phyloP scores from a whole-genome alignment of 1,140 invertebrate species.

The Cataglyphis hispanica region DNA sequence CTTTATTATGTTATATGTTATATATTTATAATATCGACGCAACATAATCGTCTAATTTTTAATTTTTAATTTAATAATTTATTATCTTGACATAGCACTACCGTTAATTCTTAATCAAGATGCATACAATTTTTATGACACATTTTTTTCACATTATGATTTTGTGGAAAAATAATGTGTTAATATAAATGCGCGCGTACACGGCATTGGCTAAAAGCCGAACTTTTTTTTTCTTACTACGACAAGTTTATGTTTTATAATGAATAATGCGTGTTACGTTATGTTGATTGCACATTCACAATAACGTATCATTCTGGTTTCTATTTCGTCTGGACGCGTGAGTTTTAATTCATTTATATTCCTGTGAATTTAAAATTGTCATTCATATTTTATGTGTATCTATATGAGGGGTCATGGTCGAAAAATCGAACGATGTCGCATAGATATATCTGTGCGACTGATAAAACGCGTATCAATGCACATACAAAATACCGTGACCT shows the following conservation, averaged over 20 bases:
- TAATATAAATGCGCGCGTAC: background rate
- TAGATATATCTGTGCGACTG: constrained; percentile 8
- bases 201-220: background rate
- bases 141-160: background rate
- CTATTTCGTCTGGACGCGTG: background rate
- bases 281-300: background rate
- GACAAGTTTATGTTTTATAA: background rate
- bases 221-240: background rate
- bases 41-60: too few species aligned
- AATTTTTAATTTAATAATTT: too few species aligned
- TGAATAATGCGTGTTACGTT: background rate
- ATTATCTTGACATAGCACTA: too few species aligned
- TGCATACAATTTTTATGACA: too few species aligned
- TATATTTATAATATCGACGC: too few species aligned
- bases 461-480: constrained; percentile 26
- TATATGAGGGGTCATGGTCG: background rate
- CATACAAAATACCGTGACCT: background rate
- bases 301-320: too few species aligned
- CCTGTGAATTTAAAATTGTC: background rate
- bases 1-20: too few species aligned
- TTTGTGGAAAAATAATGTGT: background rate
- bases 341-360: background rate
- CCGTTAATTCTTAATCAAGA: too few species aligned
- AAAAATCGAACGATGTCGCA: constrained; percentile 4
- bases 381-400: background rate